Conservation (phyloP, 1,140 invertebrate species). For the Apis dorsata region DNA sequence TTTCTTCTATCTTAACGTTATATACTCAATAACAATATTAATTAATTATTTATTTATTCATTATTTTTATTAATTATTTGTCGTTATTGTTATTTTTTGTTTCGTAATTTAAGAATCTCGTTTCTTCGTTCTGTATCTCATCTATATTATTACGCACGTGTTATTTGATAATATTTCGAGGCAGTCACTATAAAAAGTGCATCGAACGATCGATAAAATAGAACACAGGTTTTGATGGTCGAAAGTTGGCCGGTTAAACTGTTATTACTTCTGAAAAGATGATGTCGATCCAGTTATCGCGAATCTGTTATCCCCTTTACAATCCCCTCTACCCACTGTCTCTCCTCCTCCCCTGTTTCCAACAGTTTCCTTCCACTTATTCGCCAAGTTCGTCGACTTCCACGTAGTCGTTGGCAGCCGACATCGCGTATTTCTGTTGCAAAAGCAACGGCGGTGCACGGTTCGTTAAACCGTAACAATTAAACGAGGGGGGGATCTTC, state of each 20-base stretch:
- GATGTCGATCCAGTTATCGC: slow-evolving; percentile 15
- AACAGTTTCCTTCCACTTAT: slow-evolving; percentile 46
- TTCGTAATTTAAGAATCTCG: too few relatives aligned
- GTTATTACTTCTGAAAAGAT: slow-evolving; percentile 18
- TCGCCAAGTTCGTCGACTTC: slow-evolving; percentile 16
- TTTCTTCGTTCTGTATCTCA: too few relatives aligned
- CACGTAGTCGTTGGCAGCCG: not conserved
- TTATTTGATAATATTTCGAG: too few relatives aligned
- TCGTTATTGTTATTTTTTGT: too few relatives aligned
- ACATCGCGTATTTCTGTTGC: slow-evolving; percentile 15
- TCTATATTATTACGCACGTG: too few relatives aligned
- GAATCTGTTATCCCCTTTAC: slow-evolving; percentile 1
- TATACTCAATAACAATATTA: too few relatives aligned
- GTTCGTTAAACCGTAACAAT: slow-evolving; percentile 45
- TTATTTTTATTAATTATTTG: too few relatives aligned
- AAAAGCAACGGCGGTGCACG: not conserved
- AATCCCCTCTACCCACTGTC: not conserved
- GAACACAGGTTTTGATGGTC: not conserved
- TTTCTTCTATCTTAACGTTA: too few relatives aligned
- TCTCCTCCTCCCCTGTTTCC: too few relatives aligned
- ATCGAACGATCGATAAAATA: not conserved
- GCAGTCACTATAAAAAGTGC: not conserved
- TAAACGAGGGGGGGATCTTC: slow-evolving; percentile 27
- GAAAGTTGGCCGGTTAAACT: not conserved
- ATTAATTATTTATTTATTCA: too few relatives aligned